Base-by-base conservation (phyloP, 2,888 invertebrate species). In the Tridacna crocea region DNA sequence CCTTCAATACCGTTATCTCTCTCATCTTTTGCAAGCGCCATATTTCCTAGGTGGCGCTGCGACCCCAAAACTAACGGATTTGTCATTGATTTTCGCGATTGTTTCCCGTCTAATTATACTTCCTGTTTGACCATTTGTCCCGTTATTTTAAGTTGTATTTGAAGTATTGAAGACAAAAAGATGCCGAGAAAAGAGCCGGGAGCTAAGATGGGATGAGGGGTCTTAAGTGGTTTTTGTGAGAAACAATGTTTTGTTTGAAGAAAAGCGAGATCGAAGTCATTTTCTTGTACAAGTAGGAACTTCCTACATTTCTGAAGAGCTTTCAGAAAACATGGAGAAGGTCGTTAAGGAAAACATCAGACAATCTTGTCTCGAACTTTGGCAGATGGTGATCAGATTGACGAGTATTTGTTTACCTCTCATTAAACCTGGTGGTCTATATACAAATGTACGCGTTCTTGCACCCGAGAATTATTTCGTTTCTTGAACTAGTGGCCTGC, bases 191-290 rank as follows among this genome's bases (percentile, higher is more conserved):
- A 48, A 63, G 26, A 48, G 65, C 65, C 46, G 46, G 65, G 51
- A 55, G 55, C 36, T 51, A 75, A 48, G 65, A 47, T 65, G 22
- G 47, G 47, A 70, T 26, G 70, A 60, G 65, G 58, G 60, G 11
- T 76, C 68, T 79, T 72, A 81, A 81, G 84, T 72, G 81, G 84
- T 80, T 81, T 36, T 84, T 46, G 60, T 58, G n/a, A 74, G 81
- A 84, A 80, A 84, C 84, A 84, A 79, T 81, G 84, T 81, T 84
- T 80, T 81, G 80, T 84, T 84, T 84, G 84, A 84, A 77, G 60
- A 70, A 70, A 70, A 70, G 70, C 70, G 70, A 70, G 70, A 70
- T n/a, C 26, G 70, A 22, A 70, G 24, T 51, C 70, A 70, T 51
- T 51, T 70, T 70, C 48, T 70, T 48, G 22, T 22, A 70, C 51